A percentile compares a stretch with the other conserved stretches of the same genome.
These are phyloP conservation scores for Myripristis murdjan DNA, from an alignment of 2,797 vertebrate species.

Conservation along the genomic window DNA sequence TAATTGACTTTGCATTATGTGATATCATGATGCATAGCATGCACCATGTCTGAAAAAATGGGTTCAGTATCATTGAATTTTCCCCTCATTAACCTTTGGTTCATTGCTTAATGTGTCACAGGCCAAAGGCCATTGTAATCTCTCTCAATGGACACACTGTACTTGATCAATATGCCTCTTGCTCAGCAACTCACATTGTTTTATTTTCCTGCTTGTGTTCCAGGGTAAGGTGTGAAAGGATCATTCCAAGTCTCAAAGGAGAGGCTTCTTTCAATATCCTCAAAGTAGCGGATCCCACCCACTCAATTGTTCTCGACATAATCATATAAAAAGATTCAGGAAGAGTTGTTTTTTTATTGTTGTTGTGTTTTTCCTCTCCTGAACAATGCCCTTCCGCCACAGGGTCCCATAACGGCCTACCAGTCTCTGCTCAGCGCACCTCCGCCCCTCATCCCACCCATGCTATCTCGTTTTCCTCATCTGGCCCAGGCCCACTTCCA, in stretches of 20 bases:
- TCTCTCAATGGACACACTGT: conserved; percentile 82
- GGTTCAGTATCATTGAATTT: conserved; percentile 76
- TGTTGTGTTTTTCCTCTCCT: conserved; percentile 87
- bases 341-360: conserved; percentile 87
- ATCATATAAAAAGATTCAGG: conserved; percentile 89
- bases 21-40: conserved; percentile 51
- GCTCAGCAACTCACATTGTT: conserved; percentile 85
- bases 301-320: conserved; percentile 86
- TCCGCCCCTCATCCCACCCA: conserved; percentile 83
- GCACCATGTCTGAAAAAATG: conserved; percentile 61
- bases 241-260: conserved; percentile 84
- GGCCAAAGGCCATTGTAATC: conserved; percentile 88
- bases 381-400: conserved; percentile 89
- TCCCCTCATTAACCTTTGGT: conserved; percentile 83
- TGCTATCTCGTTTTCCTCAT: conserved; percentile 87
- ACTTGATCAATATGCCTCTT: conserved; percentile 84
- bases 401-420: conserved; percentile 85
- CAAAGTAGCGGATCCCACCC: conserved; percentile 83
- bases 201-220: conserved; percentile 83
- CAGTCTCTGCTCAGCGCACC: conserved; percentile 78
- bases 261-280: conserved; percentile 84
- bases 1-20: conserved; percentile 62
- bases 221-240: conserved; percentile 88
- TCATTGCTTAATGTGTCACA: conserved; percentile 82
- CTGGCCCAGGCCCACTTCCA: conserved; percentile 87